Conservation (phyloP, 1,140 invertebrate species). For the Achroia grisella region DNA sequence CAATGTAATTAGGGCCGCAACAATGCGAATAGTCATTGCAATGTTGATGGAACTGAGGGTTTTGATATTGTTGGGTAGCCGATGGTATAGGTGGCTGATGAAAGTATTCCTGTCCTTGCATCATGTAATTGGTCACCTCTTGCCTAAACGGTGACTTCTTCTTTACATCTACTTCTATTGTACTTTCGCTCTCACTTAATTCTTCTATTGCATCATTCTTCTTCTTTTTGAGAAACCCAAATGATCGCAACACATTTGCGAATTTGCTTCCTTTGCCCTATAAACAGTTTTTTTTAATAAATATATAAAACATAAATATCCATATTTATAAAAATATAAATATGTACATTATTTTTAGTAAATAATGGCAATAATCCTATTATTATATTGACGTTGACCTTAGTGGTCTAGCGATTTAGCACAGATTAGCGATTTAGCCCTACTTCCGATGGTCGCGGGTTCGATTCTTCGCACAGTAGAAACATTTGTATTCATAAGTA, state of each 20-base stretch:
- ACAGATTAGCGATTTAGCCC: no score
- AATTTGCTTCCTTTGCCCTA: conserved; percentile 40
- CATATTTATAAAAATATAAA: no score
- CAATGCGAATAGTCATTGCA: neutral
- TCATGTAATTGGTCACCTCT: conserved; percentile 40
- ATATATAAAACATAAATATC: no score
- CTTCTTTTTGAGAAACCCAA: conserved; percentile 43
- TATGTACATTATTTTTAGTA: no score
- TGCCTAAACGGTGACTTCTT: conserved; percentile 36
- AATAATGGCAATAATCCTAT: no score
- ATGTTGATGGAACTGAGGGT: neutral
- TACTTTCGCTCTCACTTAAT: conserved; percentile 38
- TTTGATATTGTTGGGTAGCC: neutral
- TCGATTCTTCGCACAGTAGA: no score
- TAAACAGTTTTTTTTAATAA: conserved; percentile 14
- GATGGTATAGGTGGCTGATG: conserved; percentile 24
- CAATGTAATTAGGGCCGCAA: neutral
- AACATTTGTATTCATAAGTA: no score
- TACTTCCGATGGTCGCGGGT: no score
- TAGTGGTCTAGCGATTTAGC: no score
- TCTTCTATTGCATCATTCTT: conserved; percentile 49
- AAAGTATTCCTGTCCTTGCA: conserved; percentile 45
- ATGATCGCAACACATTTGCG: conserved; percentile 29
- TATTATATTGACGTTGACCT: no score
- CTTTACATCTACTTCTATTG: conserved; percentile 25